Evolutionary conservation across 2,113 vertebrate genomes (phyloP), one percentile per base, ranked within the genome.

Genomic region (Aleadryas rufinucha): DNA sequence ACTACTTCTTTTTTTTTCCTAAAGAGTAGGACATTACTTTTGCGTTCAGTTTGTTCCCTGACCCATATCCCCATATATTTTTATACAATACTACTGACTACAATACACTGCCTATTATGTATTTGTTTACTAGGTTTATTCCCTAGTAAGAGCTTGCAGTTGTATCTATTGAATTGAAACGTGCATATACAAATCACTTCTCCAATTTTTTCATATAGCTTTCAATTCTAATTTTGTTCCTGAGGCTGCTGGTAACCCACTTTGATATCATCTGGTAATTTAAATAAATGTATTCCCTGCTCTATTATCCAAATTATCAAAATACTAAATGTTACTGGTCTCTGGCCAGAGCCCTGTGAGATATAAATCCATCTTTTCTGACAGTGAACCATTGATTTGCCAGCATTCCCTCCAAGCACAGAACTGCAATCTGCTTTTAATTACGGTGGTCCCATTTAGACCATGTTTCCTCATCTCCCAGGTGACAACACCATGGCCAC

Each of bases 341-440:
- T 47, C 65, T 75, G 57, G 44, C 7, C 88, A 85, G 44, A 88
- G 56, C 11, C 60, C 53, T 71, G 0, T 28, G 30, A 90, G 80
- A 22, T 27, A 71, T 11, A 76, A 88, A 95, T 71, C 35, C 26
- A 35, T 47, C 53, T 44, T 61, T 50, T 92, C 35, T 78, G 65
- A 79, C 74, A 78, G 24, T 9, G n/a, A 65, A 61, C 10, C 21
- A 50, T 54, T 66, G 59, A 42, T 68, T 87, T 88, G 33, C 39
- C 65, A 83, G 47, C 27, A 71, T 31, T 64, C 24, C 68, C 52
- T 47, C 35, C n/a, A 71, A 76, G 23, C 21, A 75, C 3, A 76
- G 33, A 59, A 80, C 7, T 64, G 27, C 33, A 96, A 79, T 60
- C 33, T 93, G 49, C 41, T 83, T 93, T 95, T 83, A 68, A 33